phyloP scores from a whole-genome alignment of 2,113 vertebrate genomes.

The Megaceryle torquata region DNA sequence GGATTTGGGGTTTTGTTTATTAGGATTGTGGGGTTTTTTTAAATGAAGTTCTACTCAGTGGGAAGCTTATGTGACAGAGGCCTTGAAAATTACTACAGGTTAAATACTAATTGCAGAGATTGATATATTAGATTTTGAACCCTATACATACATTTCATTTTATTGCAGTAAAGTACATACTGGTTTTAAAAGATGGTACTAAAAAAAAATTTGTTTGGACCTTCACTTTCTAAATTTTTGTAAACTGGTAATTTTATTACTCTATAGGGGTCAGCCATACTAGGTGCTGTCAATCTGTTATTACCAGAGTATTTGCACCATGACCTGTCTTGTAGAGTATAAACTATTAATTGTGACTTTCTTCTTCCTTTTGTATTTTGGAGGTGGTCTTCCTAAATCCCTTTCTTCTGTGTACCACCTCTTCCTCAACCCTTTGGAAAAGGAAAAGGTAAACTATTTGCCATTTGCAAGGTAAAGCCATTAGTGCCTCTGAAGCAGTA shows the following conservation, averaged over 20 bases:
- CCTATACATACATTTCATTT: neutral
- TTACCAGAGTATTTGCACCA: conserved; percentile 45
- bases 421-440: conserved; percentile 60
- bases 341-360: conserved; percentile 40
- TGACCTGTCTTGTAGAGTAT: conserved; percentile 12
- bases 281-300: conserved; percentile 34
- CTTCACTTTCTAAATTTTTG: neutral
- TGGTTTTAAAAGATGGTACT: neutral
- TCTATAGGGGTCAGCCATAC: neutral
- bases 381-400: conserved; percentile 66
- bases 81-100: neutral
- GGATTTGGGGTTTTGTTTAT: neutral
- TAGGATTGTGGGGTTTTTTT: neutral
- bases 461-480: conserved; percentile 53
- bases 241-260: neutral
- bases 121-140: neutral
- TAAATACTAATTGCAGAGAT: neutral
- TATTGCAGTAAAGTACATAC: neutral
- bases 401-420: conserved; percentile 65
- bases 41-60: neutral
- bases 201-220: neutral
- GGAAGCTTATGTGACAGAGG: neutral
- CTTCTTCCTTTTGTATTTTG: conserved; percentile 65
- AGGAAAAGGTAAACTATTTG: conserved; percentile 65
- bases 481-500: conserved; percentile 31